Percentiles rank a stretch among this genome's conserved stretches.
These are phyloP conservation scores for Pteronotus mesoamericanus DNA, from an alignment of 2,797 vertebrate genomes.

Conservation along the genomic window DNA sequence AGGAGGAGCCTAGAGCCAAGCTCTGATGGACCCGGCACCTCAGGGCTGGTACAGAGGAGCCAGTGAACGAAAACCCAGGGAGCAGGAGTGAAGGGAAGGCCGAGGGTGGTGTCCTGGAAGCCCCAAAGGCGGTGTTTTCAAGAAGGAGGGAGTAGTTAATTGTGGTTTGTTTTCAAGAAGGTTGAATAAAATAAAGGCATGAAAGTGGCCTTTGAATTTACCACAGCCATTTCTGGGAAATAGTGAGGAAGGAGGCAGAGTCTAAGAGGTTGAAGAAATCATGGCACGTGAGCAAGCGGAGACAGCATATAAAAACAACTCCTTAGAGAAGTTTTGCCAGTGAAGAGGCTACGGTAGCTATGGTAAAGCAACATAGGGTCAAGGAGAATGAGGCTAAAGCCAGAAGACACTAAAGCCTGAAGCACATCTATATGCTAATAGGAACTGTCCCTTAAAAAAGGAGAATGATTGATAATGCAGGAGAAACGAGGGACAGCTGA, in stretches of 20 bases:
- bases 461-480: background rate
- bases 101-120: too few relatives aligned
- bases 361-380: too few relatives aligned
- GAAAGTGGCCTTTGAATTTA: constrained; percentile 10
- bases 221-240: background rate
- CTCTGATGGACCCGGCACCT: too few relatives aligned
- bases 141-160: background rate
- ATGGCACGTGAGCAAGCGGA: fast-evolving
- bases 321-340: background rate
- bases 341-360: background rate
- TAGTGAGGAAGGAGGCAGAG: background rate
- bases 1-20: background rate
- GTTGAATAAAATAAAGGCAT: background rate
- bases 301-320: fast-evolving
- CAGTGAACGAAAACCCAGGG: background rate
- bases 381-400: background rate
- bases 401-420: background rate
- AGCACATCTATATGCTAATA: background rate
- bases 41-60: background rate
- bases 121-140: background rate
- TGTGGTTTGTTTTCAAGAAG: constrained; percentile 8
- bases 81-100: background rate
- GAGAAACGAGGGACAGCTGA: background rate
- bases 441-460: background rate
- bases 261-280: background rate